Conservation (phyloP, 2,113 vertebrate species). For the Ceyx cyanopectus region DNA sequence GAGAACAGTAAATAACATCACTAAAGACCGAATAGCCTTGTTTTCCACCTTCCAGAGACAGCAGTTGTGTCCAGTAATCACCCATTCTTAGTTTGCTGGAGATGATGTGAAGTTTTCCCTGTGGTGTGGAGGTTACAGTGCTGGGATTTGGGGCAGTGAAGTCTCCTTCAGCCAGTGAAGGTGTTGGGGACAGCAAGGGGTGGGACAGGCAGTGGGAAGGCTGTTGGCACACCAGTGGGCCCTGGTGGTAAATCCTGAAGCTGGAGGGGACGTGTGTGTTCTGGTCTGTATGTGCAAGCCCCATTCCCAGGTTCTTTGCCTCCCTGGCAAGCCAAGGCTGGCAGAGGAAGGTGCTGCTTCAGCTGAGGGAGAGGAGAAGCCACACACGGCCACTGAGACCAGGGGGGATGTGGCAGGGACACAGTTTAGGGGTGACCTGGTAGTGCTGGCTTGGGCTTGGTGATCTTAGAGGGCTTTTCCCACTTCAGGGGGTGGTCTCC, state of each 20-base stretch:
- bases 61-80: background rate
- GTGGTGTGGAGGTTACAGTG: background rate
- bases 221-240: background rate
- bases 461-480: too few species aligned
- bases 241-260: too few species aligned
- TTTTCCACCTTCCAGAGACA: background rate
- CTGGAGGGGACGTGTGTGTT: too few species aligned
- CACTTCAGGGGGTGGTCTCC: background rate
- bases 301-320: background rate
- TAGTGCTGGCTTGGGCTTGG: background rate
- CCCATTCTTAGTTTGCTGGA: background rate
- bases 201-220: background rate
- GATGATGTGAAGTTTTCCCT: background rate
- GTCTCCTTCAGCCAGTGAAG: background rate
- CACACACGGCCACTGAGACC: background rate
- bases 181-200: background rate
- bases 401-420: too few species aligned
- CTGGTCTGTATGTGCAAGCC: background rate
- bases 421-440: too few species aligned
- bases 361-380: accelerated
- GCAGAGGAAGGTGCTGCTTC: accelerated
- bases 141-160: background rate
- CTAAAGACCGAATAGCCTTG: background rate
- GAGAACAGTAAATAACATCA: background rate
- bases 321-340: accelerated